Evolutionary conservation across 2,113 vertebrate genomes (phyloP), one percentile per base, ranked within the genome.

Genomic region (Danio rerio): DNA sequence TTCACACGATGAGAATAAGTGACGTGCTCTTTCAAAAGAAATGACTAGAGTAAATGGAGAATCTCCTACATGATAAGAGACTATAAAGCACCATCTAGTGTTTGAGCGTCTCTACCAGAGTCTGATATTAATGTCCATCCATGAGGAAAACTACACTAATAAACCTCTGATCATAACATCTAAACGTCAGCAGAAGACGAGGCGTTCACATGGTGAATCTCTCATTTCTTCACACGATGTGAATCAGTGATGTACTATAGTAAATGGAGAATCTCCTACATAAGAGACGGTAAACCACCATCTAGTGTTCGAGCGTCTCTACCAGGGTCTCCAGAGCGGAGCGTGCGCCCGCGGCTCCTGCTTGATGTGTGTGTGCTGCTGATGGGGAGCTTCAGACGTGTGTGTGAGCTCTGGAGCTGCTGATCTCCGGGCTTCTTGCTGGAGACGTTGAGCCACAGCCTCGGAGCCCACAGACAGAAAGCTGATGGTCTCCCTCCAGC

Each of bases 301-400:
- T 88, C 83, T 79, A 74, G 84, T 58, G 31, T 31, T 31, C 3
- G 31, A 31, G 31, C 31, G 31, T 31, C 31, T 90, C 90, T 94
- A 92, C 94, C 94, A 95, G 5, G 94, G 94, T 79, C 94, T 94
- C 95, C 94, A 95, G 83, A 95, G 86, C 13, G 90, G 9, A 0
- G 53, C 82, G 66, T 52, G 86, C 6, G 77, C 43, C 16, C 72
- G 50, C 6, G 72, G 45, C 65, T 50, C 83, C 9, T 88, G 90
- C 85, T 93, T 94, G 65, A 88, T 0, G 82, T 75, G 43, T 84
- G 56, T 13, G 87, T 68, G 10, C 80, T 31, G 49, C 49, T 52
- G 49, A 11, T 0, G 82, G 16, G 15, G 45, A 58, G 42, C 59
- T 9, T 78, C 74, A 53, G 61, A 49, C 18, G 73, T 42, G 0